These are phyloP conservation scores for Atta cephalotes DNA, from an alignment of 1,140 invertebrate genomes.

Conservation along the genomic window DNA sequence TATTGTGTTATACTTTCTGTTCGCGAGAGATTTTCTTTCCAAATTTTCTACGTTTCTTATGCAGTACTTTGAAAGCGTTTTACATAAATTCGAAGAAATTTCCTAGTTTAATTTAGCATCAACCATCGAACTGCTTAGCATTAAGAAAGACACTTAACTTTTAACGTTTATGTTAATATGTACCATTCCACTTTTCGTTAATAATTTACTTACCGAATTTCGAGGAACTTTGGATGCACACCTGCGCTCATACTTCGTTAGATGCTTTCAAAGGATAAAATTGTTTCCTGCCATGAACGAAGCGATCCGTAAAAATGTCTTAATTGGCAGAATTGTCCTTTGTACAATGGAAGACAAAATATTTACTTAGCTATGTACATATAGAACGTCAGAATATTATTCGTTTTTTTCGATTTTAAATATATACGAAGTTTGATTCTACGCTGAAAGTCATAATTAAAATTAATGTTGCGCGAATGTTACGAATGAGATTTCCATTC, in stretches of 20 bases:
- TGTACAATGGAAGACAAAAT: not conserved
- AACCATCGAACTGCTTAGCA: slow-evolving; percentile 10
- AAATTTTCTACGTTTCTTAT: not conserved
- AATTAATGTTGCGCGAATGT: not conserved
- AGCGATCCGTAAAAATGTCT: slow-evolving; percentile 7
- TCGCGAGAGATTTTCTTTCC: not conserved
- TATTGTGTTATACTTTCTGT: slow-evolving; percentile 2
- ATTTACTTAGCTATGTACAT: not conserved
- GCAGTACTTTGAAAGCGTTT: not conserved
- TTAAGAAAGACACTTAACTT: not conserved
- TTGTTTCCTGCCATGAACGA: not conserved
- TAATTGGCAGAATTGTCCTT: slow-evolving; percentile 2
- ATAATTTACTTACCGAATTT: slow-evolving; percentile 27
- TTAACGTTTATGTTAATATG: not conserved
- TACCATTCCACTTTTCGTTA: not conserved
- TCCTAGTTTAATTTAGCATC: not conserved
- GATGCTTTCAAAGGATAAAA: slow-evolving; percentile 4
- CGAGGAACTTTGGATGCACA: not conserved
- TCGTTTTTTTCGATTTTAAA: slow-evolving; percentile 9
- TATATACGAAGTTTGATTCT: not conserved
- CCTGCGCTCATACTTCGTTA: not conserved
- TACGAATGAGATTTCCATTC: slow-evolving; percentile 8
- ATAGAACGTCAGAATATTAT: not conserved
- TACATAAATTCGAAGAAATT: not conserved
- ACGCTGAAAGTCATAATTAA: not conserved